Evolutionary conservation across 64 coral and sea anemone genomes (phyloP).

Genomic region (Anthopleura sola): DNA sequence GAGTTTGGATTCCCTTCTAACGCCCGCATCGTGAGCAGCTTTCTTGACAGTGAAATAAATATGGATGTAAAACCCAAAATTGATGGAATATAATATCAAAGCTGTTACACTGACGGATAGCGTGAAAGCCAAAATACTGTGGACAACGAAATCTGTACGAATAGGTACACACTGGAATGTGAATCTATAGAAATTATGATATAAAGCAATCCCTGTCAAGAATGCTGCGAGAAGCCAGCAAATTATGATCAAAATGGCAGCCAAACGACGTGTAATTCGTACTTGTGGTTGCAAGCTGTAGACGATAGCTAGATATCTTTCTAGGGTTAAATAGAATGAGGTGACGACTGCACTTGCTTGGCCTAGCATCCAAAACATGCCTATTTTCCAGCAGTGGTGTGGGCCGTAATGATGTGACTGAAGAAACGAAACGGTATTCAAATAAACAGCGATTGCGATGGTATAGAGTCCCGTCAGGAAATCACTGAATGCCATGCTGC

Average conservation of each 20-base stretch:
- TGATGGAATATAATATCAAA: no score
- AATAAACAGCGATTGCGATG: neutral
- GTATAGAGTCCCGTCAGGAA: neutral
- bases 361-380: neutral
- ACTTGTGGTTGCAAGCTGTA: constrained; percentile 2
- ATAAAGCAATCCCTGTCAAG: no score
- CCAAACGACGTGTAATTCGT: neutral
- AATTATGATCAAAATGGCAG: no score
- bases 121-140: no score
- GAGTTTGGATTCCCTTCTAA: no score
- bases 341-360: constrained; percentile 16
- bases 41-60: no score
- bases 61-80: no score
- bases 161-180: neutral
- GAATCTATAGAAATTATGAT: neutral
- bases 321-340: neutral
- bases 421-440: neutral
- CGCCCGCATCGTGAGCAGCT: no score
- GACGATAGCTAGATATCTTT: neutral
- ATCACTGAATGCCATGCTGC: constrained; percentile 8
- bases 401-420: neutral
- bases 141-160: no score
- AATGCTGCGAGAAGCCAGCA: neutral
- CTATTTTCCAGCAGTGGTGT: constrained; percentile 11
- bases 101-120: no score